Conservation (phyloP, 2,888 invertebrate genomes). For the Platycnemis pennipes region DNA sequence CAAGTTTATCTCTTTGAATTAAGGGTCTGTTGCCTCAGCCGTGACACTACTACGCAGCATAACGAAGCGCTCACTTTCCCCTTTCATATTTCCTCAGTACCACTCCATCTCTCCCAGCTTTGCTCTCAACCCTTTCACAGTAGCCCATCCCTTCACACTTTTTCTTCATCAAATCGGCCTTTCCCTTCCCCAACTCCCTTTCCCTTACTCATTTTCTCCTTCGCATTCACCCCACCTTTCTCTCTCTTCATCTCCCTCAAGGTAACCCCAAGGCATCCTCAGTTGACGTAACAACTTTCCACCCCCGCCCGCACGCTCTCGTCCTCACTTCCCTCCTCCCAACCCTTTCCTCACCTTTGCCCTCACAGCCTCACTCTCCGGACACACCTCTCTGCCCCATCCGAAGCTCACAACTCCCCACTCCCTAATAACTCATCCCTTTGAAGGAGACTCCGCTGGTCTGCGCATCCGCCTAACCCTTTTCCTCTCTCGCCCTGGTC, state of each 20-base stretch:
- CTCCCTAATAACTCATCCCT: neutral
- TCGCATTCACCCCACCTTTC: neutral
- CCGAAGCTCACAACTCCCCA: neutral
- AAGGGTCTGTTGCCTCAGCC: neutral
- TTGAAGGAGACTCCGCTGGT: neutral
- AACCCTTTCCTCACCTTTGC: neutral
- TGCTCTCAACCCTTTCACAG: neutral
- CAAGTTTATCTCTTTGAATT: neutral
- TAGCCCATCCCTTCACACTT: neutral
- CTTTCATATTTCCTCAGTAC: neutral
- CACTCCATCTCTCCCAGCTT: neutral
- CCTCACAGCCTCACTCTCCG: neutral
- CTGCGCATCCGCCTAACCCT: neutral
- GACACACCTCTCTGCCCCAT: neutral
- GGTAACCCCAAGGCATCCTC: constrained; percentile 28
- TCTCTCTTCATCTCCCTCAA: neutral
- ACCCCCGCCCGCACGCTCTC: neutral
- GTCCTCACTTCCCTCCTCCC: neutral
- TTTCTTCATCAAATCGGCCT: neutral
- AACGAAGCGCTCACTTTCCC: neutral
- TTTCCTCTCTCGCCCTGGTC: neutral
- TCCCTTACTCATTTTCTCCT: neutral
- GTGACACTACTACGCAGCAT: neutral
- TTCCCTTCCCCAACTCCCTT: neutral
- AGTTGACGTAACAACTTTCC: constrained; percentile 21